Evolutionary conservation across 2,113 vertebrate species (phyloP).

Genomic region (Pitta sordida): DNA sequence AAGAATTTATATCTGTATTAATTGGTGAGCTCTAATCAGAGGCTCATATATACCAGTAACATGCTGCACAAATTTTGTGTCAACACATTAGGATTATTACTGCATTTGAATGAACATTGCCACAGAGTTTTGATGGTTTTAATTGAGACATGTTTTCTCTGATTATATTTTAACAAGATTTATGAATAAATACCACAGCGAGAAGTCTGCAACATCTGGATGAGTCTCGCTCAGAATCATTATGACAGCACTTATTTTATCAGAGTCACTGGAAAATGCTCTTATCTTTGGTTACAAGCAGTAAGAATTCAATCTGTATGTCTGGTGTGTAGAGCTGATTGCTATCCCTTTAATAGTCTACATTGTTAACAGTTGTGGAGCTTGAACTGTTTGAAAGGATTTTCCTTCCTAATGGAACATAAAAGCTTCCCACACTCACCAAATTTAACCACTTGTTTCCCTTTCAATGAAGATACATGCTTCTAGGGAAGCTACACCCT

Average conservation of each 20-base stretch:
- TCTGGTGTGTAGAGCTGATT: background rate
- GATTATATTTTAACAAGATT: slow-evolving; percentile 49
- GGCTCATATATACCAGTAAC: background rate
- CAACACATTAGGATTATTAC: background rate
- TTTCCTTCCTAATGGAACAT: background rate
- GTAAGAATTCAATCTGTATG: background rate
- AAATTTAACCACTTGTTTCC: background rate
- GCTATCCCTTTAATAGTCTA: background rate
- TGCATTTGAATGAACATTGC: background rate
- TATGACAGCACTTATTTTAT: slow-evolving; percentile 30
- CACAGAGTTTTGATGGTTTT: slow-evolving; percentile 8
- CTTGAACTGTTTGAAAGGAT: background rate
- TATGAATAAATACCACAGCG: slow-evolving; percentile 35
- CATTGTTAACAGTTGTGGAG: background rate
- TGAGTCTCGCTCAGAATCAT: background rate
- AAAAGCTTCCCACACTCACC: background rate
- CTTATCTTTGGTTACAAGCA: slow-evolving; percentile 23
- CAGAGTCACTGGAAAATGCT: slow-evolving; percentile 5
- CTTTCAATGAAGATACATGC: background rate
- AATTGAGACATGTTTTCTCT: slow-evolving; percentile 20
- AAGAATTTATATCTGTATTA: background rate
- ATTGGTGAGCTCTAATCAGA: background rate
- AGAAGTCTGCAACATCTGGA: slow-evolving; percentile 23
- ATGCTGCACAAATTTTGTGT: background rate
- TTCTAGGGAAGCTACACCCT: background rate